A percentile compares a stretch with the other conserved stretches of the same genome.
These are phyloP conservation scores for Arion vulgaris DNA, from an alignment of 1,140 invertebrate species.

Conservation along the genomic window DNA sequence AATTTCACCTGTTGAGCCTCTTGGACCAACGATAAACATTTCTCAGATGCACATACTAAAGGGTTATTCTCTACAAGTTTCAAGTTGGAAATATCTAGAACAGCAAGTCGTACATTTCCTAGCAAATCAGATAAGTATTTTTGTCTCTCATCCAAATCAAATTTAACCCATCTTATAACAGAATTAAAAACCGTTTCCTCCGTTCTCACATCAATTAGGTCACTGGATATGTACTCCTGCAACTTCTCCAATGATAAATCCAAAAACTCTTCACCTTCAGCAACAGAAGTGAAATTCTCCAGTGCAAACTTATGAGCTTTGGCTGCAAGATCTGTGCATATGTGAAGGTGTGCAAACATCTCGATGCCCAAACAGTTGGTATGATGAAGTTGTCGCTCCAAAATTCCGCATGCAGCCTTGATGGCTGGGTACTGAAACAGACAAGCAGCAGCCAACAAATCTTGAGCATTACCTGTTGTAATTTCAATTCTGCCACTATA, in stretches of 20 bases:
- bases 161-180: constrained; percentile 71
- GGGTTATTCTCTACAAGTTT: constrained; percentile 59
- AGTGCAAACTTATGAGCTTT: constrained; percentile 66
- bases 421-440: constrained; percentile 73
- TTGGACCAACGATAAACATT: constrained; percentile 62
- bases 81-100: constrained; percentile 61
- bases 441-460: constrained; percentile 71
- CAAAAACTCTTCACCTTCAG: constrained; percentile 71
- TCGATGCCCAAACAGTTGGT: constrained; percentile 73
- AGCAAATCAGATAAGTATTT: constrained; percentile 63
- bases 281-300: constrained; percentile 70
- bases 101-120: constrained; percentile 65
- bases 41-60: constrained; percentile 59
- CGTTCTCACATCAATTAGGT: constrained; percentile 69
- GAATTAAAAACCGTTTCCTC: constrained; percentile 73
- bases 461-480: constrained; percentile 71
- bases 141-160: constrained; percentile 67
- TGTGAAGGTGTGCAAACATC: constrained; percentile 70
- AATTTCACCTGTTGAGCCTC: constrained; percentile 62
- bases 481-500: constrained; percentile 72
- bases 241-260: constrained; percentile 68
- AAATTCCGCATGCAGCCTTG: constrained; percentile 70
- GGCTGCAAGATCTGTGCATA: constrained; percentile 67
- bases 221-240: constrained; percentile 65
- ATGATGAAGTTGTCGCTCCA: constrained; percentile 70